These are phyloP conservation scores for Drosophila niveifrons DNA, from an alignment of 2,888 invertebrate species.

Conservation along the genomic window DNA sequence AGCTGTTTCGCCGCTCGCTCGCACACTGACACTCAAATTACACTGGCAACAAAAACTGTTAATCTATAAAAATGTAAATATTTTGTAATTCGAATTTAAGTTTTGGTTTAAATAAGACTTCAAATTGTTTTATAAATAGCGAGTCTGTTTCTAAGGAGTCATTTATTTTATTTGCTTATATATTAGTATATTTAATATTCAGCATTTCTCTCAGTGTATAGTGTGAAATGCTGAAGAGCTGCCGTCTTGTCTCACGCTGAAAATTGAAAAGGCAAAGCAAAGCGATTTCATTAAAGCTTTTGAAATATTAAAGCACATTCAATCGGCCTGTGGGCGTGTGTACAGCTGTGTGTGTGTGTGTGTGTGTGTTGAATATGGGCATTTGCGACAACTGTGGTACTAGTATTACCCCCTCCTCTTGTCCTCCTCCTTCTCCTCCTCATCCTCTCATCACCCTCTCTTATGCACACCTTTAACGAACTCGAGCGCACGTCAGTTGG, in stretches of 20 bases:
- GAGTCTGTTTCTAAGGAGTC: too few species aligned
- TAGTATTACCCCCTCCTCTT: slow-evolving; percentile 6
- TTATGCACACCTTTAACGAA: slow-evolving; percentile 17
- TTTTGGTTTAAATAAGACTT: neutral
- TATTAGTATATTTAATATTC: too few species aligned
- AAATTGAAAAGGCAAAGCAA: slow-evolving; percentile 75
- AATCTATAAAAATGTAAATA: neutral
- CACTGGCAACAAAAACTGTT: neutral
- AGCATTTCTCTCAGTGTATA: slow-evolving; percentile 1
- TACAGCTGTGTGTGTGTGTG: slow-evolving; percentile 11
- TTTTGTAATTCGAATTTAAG: neutral
- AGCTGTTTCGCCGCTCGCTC: slow-evolving; percentile 7
- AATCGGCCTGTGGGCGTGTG: slow-evolving; percentile 41
- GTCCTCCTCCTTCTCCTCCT: neutral
- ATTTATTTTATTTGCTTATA: too few species aligned
- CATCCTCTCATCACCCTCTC: neutral
- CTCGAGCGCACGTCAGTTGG: slow-evolving; percentile 42
- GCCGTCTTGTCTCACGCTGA: slow-evolving; percentile 37
- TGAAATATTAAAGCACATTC: slow-evolving; percentile 77
- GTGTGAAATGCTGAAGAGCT: slow-evolving; percentile 5
- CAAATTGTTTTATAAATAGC: too few species aligned
- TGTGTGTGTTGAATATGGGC: slow-evolving; percentile 5
- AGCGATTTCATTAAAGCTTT: slow-evolving; percentile 78
- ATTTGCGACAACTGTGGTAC: slow-evolving; percentile 36
- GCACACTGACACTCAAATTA: neutral